Base-by-base conservation (phyloP, 2,888 invertebrate species). In the Caenorhabditis sinica region DNA sequence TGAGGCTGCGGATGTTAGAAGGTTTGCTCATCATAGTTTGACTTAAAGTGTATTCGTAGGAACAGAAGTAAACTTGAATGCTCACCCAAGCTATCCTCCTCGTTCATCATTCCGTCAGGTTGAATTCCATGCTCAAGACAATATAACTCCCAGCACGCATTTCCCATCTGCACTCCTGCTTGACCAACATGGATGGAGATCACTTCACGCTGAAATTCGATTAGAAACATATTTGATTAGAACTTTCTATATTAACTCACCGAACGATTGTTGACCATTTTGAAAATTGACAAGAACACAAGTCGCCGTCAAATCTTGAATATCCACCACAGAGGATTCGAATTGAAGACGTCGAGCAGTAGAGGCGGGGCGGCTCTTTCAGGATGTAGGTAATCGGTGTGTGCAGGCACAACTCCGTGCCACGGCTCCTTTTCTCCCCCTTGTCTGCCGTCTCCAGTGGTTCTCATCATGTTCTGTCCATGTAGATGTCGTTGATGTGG, bases 141-240 rank as follows among this genome's bases (percentile, higher is more conserved):
- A 92, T 94, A 94, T 84, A 94, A 90, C 90, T 94, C 94, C 94
- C 94, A 94, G 91, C 94, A 94, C 82, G 94, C 94, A 90, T 94
- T 94, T 65, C 93, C 94, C 86, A 91, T 91, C 72, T 91, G 91
- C 11, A 90, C 90, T 63, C 91, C 91, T 17, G 91, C 91, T 74
- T 91, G 91, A 11, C 91, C 91, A 30, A 91, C 88, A 83, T 91
- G 91, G 56, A 91, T 86, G 1, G 91, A 91, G 73, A 91, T 87
- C 20, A 91, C 91, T 79, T 91, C 91, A 30, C 91, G 87, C 90
- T 90, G 74, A 58, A 87, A 81, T 40, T 25, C 17, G 3, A 36
- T 17, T 20, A 60, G 8, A 13, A 23, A 5, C 23, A 23, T n/a
- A 28, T 43, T n/a, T 40, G 1, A 23, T 20, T 33, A 40, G 23